phyloP scores from a whole-genome alignment of 2,113 vertebrate species.

The Microtus ochrogaster region DNA sequence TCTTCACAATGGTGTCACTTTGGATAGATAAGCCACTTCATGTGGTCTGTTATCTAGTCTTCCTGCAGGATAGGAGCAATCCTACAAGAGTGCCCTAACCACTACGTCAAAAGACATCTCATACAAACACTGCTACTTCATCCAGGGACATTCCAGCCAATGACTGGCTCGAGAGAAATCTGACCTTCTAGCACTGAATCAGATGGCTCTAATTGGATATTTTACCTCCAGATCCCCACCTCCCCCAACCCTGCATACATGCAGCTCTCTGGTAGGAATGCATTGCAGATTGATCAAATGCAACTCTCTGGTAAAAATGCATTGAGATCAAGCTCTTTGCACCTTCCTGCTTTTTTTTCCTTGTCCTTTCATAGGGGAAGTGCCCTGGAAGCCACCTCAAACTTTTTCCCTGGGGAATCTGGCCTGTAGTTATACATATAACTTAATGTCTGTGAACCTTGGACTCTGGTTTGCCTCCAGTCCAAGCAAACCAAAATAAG shows the following conservation, averaged over 20 bases:
- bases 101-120: neutral
- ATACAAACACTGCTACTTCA: neutral
- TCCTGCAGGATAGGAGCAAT: neutral
- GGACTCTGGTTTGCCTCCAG: neutral
- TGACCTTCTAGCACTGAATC: neutral
- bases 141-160: neutral
- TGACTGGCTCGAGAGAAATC: neutral
- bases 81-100: neutral
- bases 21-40: neutral
- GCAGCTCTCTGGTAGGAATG: neutral
- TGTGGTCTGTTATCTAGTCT: neutral
- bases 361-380: neutral
- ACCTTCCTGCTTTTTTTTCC: neutral
- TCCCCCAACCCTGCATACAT: accelerated
- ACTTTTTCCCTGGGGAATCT: neutral
- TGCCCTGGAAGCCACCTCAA: neutral
- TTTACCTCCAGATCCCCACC: neutral
- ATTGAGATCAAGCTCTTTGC: neutral
- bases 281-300: no score
- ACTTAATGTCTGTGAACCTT: neutral
- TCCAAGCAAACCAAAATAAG: neutral
- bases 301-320: neutral
- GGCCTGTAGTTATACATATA: neutral
- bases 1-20: neutral
- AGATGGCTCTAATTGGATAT: neutral